A percentile compares a stretch with the other conserved stretches of the same genome.
Conservation (phyloP, 2,797 vertebrate genomes). For the Tympanoctomys barrerae region DNA sequence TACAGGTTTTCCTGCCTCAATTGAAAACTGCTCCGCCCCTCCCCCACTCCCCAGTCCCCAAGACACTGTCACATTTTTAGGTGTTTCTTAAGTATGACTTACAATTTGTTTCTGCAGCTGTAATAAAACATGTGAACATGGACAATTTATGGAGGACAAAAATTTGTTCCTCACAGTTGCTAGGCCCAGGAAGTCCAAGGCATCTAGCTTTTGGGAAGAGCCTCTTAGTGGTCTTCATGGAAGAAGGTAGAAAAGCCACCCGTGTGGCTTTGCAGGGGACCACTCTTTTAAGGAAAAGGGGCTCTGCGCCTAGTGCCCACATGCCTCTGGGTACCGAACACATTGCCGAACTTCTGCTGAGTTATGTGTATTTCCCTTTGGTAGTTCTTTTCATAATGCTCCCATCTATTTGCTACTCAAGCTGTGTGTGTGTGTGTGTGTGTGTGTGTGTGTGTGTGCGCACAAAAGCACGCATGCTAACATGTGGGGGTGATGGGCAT, state of each 20-base stretch:
- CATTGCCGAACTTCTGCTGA: background rate
- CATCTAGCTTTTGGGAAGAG: background rate
- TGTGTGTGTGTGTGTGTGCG: background rate
- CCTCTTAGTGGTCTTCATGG: background rate
- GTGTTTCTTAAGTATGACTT: background rate
- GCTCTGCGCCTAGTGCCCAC: no score
- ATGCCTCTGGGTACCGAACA: background rate
- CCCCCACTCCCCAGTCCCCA: background rate
- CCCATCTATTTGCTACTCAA: background rate
- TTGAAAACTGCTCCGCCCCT: background rate
- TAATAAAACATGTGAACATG: background rate
- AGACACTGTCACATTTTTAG: background rate
- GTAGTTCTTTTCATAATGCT: background rate
- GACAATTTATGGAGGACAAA: background rate
- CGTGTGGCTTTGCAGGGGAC: background rate
- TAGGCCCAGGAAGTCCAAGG: background rate
- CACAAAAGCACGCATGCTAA: no score
- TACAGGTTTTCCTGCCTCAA: background rate
- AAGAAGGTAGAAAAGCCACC: no score
- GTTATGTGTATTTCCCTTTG: background rate
- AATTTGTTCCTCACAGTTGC: background rate
- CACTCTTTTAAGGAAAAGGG: accelerated
- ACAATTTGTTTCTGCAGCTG: background rate
- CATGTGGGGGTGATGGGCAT: background rate
- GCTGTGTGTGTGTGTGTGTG: background rate